Base-by-base conservation (phyloP, 2,113 vertebrate species). In the Siphamia tubifer region DNA sequence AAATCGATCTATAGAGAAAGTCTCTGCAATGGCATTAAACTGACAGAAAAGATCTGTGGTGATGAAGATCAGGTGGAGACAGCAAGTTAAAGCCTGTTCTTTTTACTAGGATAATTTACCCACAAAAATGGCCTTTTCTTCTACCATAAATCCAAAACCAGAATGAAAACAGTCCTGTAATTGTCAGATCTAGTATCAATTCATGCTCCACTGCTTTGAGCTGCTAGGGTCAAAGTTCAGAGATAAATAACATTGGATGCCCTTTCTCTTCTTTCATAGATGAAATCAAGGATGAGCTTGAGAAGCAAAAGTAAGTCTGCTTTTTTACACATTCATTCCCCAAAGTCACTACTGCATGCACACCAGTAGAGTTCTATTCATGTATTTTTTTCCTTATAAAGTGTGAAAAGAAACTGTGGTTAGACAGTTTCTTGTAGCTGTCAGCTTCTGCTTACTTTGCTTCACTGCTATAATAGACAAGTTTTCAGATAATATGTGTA, bases 241-340 rank as follows among this genome's bases (percentile, higher is more conserved):
- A 28, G 49, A 19, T 47, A 1, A 68, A 0, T 71, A 55, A 72
- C 32, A 10, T 51, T 23, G 78, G 12, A 51, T 31, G 73, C 91
- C 44, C 82, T 49, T 78, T 85, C 28, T 77, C 38, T 80, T n/a
- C 17, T 79, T 68, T 79, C 39, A 20, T 79, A 98, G 96, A 97
- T 93, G 96, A 98, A 93, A 96, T 98, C 90, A 97, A 96, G 91
- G 68, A 80, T 17, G 96, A 97, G 79, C 87, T 96, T 72, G 94
- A 95, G 81, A 95, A 94, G 71, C 95, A 95, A 89, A 96, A 94
- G 96, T 98, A 91, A 89, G 91, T 91, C 40, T 51, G 15, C 9
- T 21, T 8, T n/a, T 36, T 3, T 5, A 11, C 15, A 31, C 2
- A 30, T 10, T 4, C 8, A 8, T 39, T 42, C 3, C 16, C 8